Evolutionary conservation across 2,113 vertebrate species (phyloP).

Genomic region (Phodopus roborovskii): DNA sequence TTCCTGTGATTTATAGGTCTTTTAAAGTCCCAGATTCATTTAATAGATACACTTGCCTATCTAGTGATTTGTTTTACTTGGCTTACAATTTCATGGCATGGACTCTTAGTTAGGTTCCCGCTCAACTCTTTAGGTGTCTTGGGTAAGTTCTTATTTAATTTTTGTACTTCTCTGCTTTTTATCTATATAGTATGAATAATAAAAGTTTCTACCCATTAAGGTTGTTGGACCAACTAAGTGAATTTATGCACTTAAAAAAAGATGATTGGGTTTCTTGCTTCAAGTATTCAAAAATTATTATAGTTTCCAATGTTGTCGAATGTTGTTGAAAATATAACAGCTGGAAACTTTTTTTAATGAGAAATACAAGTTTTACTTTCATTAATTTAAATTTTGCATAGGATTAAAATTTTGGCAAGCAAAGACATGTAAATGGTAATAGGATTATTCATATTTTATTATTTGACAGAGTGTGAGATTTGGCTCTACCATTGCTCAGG

Average conservation of each 20-base stretch:
- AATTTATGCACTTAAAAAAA: conserved; percentile 31
- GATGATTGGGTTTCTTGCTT: not conserved
- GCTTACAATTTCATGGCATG: not conserved
- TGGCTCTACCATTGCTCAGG: not conserved
- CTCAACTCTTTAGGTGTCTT: not conserved
- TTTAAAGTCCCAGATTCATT: not conserved
- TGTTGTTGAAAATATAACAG: not conserved
- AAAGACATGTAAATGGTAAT: conserved; percentile 1
- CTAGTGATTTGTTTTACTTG: not conserved
- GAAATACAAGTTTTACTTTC: not conserved
- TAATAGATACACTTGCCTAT: not conserved
- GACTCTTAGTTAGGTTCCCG: not conserved
- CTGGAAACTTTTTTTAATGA: not conserved
- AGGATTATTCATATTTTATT: not conserved
- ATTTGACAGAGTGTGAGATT: conserved; percentile 1
- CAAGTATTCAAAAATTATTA: not conserved
- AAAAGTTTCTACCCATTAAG: not conserved
- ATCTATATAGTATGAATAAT: not conserved
- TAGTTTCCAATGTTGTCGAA: not conserved
- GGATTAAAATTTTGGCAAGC: not conserved
- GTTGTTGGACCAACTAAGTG: not conserved
- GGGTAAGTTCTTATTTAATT: not conserved
- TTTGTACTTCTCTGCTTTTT: not conserved
- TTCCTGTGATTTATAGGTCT: not conserved
- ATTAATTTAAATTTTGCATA: conserved; percentile 35